Evolutionary conservation across 2,797 vertebrate species (phyloP), one percentile per base, ranked within the genome.

Genomic region (Clangula hyemalis): DNA sequence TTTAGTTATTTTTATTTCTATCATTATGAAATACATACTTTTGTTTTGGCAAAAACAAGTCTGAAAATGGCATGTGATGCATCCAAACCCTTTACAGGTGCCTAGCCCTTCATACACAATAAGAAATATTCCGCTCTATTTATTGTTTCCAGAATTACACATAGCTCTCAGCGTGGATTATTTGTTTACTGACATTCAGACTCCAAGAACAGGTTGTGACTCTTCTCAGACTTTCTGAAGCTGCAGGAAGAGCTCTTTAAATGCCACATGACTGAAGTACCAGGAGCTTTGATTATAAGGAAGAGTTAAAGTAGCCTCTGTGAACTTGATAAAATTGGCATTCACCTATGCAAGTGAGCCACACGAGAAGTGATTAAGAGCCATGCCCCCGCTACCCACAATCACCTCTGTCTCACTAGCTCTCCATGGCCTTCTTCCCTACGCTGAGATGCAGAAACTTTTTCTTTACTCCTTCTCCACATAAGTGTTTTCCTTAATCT

Each of bases 41-140:
- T 25, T 87, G 51, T 28, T 27, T 53, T 88, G 81, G 95, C 65
- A 92, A 80, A 87, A 84, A n/a, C 21, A 76, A 78, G 66, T 84
- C 56, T 86, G 82, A 83, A 85, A 93, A 86, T 72, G 72, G 58
- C 28, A 61, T 13, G 20, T 65, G 54, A 80, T 85, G 45, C 66
- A 75, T 34, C 89, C 83, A 88, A 92, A 95, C 28, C 11, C 28
- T 45, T 41, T 62, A 6, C 17, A 62, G 85, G 68, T 39, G 43
- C 34, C 70, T 65, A 22, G 70, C 83, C 85, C 73, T 90, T 93
- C 88, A 86, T 36, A 60, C 22, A 80, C 51, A 88, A 6, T 77
- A 49, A 51, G 34, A 66, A 45, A 86, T 58, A 86, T 16, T n/a
- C 43, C n/a, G 27, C 38, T 45, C 30, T 11, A 11, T 13, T 53